These are phyloP conservation scores for Notothenia rossii DNA, from an alignment of 2,113 vertebrate species.

Conservation along the genomic window DNA sequence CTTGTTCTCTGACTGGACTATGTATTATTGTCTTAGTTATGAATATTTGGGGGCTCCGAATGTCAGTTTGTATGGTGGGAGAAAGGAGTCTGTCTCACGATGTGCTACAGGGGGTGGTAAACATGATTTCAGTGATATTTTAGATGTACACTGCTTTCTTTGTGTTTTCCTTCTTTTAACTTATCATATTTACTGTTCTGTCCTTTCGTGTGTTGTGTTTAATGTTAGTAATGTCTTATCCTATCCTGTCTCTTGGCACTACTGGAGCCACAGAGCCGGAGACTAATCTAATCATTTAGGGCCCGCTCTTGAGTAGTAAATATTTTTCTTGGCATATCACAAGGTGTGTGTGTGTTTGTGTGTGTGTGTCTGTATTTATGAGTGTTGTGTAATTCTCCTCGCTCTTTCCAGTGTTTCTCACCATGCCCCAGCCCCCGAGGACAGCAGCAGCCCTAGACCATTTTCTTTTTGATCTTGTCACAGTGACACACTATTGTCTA, in stretches of 20 bases:
- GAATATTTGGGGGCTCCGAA: slow-evolving; percentile 28
- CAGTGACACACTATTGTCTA: slow-evolving; percentile 60
- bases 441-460: slow-evolving; percentile 40
- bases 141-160: slow-evolving; percentile 8
- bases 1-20: background rate
- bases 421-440: slow-evolving; percentile 34
- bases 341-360: slow-evolving; percentile 6
- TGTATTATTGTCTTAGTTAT: slow-evolving; percentile 12
- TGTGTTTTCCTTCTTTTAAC: background rate
- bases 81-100: slow-evolving; percentile 48
- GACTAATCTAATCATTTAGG: slow-evolving; percentile 73
- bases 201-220: background rate
- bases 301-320: slow-evolving; percentile 56
- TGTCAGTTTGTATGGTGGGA: slow-evolving; percentile 16
- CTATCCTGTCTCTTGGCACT: slow-evolving; percentile 23
- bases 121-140: slow-evolving; percentile 29
- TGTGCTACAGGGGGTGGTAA: background rate
- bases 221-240: slow-evolving; percentile 45
- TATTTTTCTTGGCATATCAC: slow-evolving; percentile 66
- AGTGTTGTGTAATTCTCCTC: slow-evolving; percentile 29
- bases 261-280: slow-evolving; percentile 47
- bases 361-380: slow-evolving; percentile 19
- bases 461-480: slow-evolving; percentile 24
- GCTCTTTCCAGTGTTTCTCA: slow-evolving; percentile 22
- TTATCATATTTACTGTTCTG: slow-evolving; percentile 14